Base-by-base conservation (phyloP, 2,888 invertebrate genomes). In the Watsonalla cultraria region DNA sequence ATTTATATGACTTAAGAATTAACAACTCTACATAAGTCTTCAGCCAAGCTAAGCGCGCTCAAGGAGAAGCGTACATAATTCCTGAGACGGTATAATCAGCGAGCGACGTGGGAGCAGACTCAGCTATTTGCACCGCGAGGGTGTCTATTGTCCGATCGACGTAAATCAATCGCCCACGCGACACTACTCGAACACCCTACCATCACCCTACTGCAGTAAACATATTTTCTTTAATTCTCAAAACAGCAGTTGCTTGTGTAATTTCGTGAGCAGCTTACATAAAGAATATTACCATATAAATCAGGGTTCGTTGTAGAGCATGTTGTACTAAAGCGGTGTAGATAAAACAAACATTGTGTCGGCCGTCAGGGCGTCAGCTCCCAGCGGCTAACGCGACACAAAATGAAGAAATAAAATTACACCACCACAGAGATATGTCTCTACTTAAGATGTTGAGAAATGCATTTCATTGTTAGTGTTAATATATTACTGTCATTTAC, bases 81-180 rank as follows among this genome's bases (percentile, higher is more conserved):
- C 48, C 46, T 37, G 4, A 39, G 37, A 48, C 15, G 48, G 35
- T 48, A 37, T 15, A 35, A 35, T 37, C 11, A 56, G 61, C 56
- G 66, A 65, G 67, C 60, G 64, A 58, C 56, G 66, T 67, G 67
- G 62, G 64, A 58, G 62, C 54, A 62, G 59, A 57, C 57, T 58
- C 46, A 34, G 45, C 54, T 48, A 48, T 48, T 48, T 14, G 56
- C 53, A 58, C 54, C 53, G 59, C 62, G 57, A 59, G 59, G 55
- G 60, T 60, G 58, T 58, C 65, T 65, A 75, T 70, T 69, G 72
- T 73, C 61, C 54, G 62, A 73, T 72, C 72, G 65, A 64, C 62
- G 72, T 87, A 86, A 82, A 86, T 86, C 85, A 81, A 73, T 75
- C 74, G 76, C 87, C 87, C 68, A 86, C 87, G 79, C 79, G 68